Evolutionary conservation across 2,888 invertebrate species (phyloP).

Genomic region (Macaria notata): DNA sequence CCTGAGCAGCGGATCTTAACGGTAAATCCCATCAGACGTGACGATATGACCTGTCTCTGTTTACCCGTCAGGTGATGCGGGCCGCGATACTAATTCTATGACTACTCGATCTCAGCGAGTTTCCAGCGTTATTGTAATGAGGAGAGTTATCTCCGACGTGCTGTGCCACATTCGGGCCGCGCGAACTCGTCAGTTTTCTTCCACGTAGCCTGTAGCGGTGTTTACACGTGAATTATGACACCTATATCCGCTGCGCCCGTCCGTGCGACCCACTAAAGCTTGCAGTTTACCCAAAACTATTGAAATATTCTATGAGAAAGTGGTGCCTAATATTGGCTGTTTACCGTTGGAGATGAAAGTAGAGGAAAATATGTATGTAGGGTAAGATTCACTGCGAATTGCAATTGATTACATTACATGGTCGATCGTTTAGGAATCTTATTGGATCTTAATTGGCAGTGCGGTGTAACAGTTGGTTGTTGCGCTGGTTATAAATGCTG

Average conservation of each 20-base stretch:
- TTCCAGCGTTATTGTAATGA: slow-evolving; percentile 16
- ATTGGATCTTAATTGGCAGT: slow-evolving; percentile 57
- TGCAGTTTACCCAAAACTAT: slow-evolving; percentile 40
- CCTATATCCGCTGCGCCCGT: slow-evolving; percentile 46
- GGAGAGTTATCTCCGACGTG: slow-evolving; percentile 43
- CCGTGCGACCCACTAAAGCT: slow-evolving; percentile 37
- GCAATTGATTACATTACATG: slow-evolving; percentile 46
- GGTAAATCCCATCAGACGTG: slow-evolving; percentile 71
- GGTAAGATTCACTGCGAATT: slow-evolving; percentile 46
- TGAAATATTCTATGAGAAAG: slow-evolving; percentile 45
- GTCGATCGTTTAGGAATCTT: slow-evolving; percentile 53
- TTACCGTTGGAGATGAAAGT: slow-evolving; percentile 74
- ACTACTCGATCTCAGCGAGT: slow-evolving; percentile 14
- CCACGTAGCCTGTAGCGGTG: slow-evolving; percentile 71
- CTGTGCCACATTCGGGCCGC: slow-evolving; percentile 52
- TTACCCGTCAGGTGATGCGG: slow-evolving; percentile 74
- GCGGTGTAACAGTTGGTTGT: slow-evolving; percentile 27
- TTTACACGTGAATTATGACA: slow-evolving; percentile 77
- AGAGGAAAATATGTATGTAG: slow-evolving; percentile 49
- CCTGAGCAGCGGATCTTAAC: slow-evolving; percentile 69
- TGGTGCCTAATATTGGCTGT: slow-evolving; percentile 38
- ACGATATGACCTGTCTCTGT: slow-evolving; percentile 68
- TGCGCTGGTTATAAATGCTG: slow-evolving; percentile 17
- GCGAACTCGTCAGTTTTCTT: slow-evolving; percentile 48
- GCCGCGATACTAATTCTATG: slow-evolving; percentile 20